Percentiles rank a stretch among this genome's conserved stretches.
Evolutionary conservation across 92 coral and sea anemone genomes (phyloP).

Genomic region (Umimayanthus kanabou): DNA sequence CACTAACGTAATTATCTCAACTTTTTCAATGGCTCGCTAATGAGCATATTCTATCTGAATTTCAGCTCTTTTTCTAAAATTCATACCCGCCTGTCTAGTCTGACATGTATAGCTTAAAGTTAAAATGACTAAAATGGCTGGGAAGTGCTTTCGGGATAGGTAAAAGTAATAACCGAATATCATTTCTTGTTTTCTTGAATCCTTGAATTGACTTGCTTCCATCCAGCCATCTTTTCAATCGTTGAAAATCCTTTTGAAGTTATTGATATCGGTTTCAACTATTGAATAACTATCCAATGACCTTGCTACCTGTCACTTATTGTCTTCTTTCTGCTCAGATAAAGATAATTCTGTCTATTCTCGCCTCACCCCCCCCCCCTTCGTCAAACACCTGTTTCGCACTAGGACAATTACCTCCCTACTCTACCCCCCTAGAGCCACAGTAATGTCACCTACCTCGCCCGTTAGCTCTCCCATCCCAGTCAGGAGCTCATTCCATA

Average conservation of each 20-base stretch:
- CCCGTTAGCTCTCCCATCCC: constrained; percentile 59
- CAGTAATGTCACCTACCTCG: constrained; percentile 31
- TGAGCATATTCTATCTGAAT: too few species aligned
- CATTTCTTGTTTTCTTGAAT: neutral
- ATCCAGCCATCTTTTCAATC: neutral
- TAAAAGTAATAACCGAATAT: too few species aligned
- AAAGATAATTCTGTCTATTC: neutral
- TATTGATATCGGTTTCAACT: neutral
- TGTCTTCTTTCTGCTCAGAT: neutral
- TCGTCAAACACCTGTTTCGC: neutral
- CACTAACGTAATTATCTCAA: too few species aligned
- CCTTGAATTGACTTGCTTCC: neutral
- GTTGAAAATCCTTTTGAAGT: neutral
- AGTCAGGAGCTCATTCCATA: constrained; percentile 81
- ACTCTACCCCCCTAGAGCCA: neutral
- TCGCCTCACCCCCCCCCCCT: neutral
- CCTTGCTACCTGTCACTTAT: neutral
- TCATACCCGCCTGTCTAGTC: too few species aligned
- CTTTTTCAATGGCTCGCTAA: too few species aligned
- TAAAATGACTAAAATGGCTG: too few species aligned
- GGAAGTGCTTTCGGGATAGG: neutral
- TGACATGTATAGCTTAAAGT: neutral
- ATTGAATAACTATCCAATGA: neutral
- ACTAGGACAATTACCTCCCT: neutral
- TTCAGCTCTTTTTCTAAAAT: too few species aligned